phyloP scores from a whole-genome alignment of 2,888 invertebrate species.

The Anthophora plumipes region DNA sequence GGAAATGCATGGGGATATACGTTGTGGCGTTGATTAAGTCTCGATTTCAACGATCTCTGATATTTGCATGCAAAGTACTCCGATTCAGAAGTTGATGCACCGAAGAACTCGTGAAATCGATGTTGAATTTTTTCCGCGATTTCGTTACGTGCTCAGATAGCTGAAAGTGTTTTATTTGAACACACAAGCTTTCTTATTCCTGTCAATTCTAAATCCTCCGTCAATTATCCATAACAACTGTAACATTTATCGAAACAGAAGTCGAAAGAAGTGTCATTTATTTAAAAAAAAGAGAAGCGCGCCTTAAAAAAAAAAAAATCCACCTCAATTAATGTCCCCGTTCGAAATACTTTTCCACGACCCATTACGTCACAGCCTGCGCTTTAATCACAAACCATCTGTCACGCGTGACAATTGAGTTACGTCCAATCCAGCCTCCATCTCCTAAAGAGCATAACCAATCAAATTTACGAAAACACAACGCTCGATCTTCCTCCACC shows the following conservation, averaged over 20 bases:
- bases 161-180: not conserved
- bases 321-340: not conserved
- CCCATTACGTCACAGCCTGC: constrained; percentile 7
- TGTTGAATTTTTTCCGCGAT: not conserved
- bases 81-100: constrained; percentile 9
- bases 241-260: too few species aligned
- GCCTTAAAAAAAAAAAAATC: not conserved
- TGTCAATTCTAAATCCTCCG: not conserved
- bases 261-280: too few species aligned
- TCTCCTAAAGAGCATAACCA: not conserved
- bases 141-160: not conserved
- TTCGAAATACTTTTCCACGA: not conserved
- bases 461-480: not conserved
- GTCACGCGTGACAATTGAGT: constrained; percentile 45
- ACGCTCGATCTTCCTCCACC: not conserved
- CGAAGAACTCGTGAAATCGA: constrained; percentile 10
- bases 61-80: constrained; percentile 27
- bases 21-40: constrained; percentile 30
- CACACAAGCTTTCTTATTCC: not conserved
- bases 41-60: constrained; percentile 31
- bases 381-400: constrained; percentile 49
- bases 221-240: too few species aligned
- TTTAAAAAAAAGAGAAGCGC: too few species aligned
- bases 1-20: constrained; percentile 2
- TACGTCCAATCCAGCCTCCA: constrained; percentile 9